Percentiles rank a stretch among this genome's conserved stretches.
These are phyloP conservation scores for Scolopax rusticola DNA, from an alignment of 2,797 vertebrate species.

Conservation along the genomic window DNA sequence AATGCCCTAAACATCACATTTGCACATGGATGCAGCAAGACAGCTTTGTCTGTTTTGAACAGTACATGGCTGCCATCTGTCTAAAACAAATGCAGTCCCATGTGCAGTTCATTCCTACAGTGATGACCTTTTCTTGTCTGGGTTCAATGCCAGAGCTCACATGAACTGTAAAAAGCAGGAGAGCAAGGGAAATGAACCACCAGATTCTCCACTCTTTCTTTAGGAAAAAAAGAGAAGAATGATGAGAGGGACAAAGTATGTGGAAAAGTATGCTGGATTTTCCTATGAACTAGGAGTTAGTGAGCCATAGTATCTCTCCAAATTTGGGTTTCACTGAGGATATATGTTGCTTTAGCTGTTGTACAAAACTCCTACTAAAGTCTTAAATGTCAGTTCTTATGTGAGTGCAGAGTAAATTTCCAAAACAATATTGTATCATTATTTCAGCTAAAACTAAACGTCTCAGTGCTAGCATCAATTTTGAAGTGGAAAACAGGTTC, in stretches of 20 bases:
- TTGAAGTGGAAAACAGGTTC: background rate
- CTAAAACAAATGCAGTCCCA: background rate
- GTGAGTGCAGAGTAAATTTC: background rate
- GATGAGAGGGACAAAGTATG: accelerated
- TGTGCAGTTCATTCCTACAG: background rate
- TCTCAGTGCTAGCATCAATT: background rate
- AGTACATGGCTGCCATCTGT: background rate
- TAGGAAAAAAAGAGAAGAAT: accelerated
- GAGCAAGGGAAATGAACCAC: background rate
- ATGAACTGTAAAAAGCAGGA: background rate
- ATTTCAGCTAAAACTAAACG: background rate
- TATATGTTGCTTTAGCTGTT: background rate
- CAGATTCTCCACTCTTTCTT: background rate
- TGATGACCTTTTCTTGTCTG: background rate
- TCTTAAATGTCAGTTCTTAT: background rate
- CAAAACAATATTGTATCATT: background rate
- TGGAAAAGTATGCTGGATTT: background rate
- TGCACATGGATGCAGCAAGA: background rate
- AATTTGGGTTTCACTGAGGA: background rate
- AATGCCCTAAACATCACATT: background rate
- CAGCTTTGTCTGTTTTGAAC: background rate
- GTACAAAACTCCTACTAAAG: background rate
- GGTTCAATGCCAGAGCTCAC: background rate
- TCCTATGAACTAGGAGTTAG: background rate
- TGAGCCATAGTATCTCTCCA: background rate